A percentile compares a stretch with the other conserved stretches of the same genome.
Evolutionary conservation across 2,797 vertebrate genomes (phyloP).

Genomic region (Heteromormyrus szaboi): DNA sequence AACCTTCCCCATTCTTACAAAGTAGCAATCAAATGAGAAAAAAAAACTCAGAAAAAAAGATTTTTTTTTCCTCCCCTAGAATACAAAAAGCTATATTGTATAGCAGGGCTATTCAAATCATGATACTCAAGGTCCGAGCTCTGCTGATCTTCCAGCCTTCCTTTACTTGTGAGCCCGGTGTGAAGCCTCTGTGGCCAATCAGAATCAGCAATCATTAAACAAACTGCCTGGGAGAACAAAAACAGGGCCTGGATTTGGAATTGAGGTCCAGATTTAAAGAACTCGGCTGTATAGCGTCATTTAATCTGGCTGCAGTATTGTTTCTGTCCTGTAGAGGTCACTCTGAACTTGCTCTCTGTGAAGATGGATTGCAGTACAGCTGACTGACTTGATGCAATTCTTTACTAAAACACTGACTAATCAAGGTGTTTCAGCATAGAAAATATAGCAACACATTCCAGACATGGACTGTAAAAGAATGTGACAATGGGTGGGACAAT

Average conservation of each 20-base stretch:
- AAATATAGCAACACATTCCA: background rate
- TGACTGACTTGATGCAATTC: background rate
- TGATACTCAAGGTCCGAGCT: background rate
- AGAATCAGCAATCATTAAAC: background rate
- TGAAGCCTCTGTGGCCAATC: background rate
- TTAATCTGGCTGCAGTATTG: constrained; percentile 7
- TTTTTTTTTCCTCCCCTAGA: background rate
- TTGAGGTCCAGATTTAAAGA: background rate
- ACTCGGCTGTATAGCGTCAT: background rate
- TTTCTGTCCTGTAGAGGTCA: constrained; percentile 7
- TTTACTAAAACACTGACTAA: background rate
- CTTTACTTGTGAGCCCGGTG: background rate
- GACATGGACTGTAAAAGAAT: background rate
- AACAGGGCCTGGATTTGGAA: background rate
- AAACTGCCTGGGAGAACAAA: background rate
- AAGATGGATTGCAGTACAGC: background rate
- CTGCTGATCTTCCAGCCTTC: background rate
- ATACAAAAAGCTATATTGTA: background rate
- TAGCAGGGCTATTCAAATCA: background rate
- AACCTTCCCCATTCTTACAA: background rate
- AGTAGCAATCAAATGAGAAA: background rate
- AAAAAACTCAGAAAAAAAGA: background rate
- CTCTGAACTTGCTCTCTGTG: background rate
- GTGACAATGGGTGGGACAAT: background rate
- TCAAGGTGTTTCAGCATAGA: background rate